These are phyloP conservation scores for Psittacara wagleri DNA, from an alignment of 2,113 vertebrate genomes.

Conservation along the genomic window DNA sequence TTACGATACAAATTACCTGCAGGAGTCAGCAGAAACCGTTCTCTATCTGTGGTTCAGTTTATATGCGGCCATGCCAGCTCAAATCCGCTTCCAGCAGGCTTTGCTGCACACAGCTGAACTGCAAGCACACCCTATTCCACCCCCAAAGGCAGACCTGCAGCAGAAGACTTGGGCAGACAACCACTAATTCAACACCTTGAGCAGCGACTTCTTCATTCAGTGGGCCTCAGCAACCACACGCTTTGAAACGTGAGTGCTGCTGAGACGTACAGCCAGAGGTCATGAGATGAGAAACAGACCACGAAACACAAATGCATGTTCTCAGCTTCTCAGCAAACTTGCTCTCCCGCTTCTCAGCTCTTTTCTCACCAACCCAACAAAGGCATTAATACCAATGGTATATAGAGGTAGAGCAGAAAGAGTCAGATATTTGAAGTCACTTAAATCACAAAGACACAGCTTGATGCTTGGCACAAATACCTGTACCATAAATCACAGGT, in stretches of 20 bases:
- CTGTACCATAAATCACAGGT: neutral
- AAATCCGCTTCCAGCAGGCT: neutral
- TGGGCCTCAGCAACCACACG: neutral
- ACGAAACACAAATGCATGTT: accelerated
- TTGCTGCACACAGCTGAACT: neutral
- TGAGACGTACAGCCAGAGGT: neutral
- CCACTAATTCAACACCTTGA: accelerated
- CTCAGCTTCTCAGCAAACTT: neutral
- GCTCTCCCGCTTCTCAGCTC: neutral
- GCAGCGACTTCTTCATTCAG: accelerated
- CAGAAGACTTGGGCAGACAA: neutral
- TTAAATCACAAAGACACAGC: neutral
- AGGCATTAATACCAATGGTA: neutral
- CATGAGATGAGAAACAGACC: neutral
- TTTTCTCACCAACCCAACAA: neutral
- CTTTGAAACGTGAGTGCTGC: neutral
- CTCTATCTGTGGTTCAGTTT: neutral
- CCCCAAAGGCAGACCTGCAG: neutral
- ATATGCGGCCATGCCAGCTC: neutral
- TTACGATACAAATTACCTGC: neutral
- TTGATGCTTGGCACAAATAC: neutral
- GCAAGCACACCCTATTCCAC: neutral
- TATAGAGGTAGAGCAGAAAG: neutral
- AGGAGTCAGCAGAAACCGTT: neutral
- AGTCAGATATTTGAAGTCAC: neutral